Evolutionary conservation across 2,888 invertebrate genomes (phyloP).

Genomic region (Pterostichus madidus): DNA sequence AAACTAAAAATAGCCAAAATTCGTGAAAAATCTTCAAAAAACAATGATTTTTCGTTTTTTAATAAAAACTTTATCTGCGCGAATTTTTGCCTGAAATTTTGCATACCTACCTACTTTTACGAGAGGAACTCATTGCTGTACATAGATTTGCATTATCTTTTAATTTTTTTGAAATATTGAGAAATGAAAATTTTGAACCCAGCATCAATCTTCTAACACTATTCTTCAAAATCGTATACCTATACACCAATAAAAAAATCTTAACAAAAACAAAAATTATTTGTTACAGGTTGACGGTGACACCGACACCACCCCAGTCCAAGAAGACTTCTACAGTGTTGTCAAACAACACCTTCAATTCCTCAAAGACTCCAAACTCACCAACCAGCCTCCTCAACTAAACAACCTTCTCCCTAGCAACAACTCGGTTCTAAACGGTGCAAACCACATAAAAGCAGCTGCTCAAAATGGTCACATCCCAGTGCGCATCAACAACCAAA

Average conservation of each 20-base stretch:
- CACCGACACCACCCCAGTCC: conserved; percentile 88
- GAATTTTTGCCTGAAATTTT: too few relatives aligned
- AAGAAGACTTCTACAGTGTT: conserved; percentile 86
- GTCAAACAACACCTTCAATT: conserved; percentile 82
- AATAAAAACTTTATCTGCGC: too few relatives aligned
- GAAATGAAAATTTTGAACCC: too few relatives aligned
- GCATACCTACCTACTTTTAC: too few relatives aligned
- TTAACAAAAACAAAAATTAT: not conserved
- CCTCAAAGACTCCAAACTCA: conserved; percentile 65
- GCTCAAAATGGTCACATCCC: conserved; percentile 70
- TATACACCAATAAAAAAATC: not conserved
- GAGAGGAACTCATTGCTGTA: too few relatives aligned
- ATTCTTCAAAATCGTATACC: too few relatives aligned
- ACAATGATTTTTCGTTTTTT: too few relatives aligned
- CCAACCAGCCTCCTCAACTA: conserved; percentile 61
- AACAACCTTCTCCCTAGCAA: conserved; percentile 49
- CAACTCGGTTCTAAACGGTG: conserved; percentile 55
- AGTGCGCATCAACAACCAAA: conserved; percentile 68
- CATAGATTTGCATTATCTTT: too few relatives aligned
- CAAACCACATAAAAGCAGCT: conserved; percentile 33
- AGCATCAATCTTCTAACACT: too few relatives aligned
- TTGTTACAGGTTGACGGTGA: conserved; percentile 88
- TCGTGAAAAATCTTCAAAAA: too few relatives aligned
- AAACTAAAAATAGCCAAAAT: too few relatives aligned
- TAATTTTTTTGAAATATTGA: too few relatives aligned